Evolutionary conservation across 2,888 invertebrate genomes (phyloP), one percentile per base, ranked within the genome.

Genomic region (Hololepta plana): DNA sequence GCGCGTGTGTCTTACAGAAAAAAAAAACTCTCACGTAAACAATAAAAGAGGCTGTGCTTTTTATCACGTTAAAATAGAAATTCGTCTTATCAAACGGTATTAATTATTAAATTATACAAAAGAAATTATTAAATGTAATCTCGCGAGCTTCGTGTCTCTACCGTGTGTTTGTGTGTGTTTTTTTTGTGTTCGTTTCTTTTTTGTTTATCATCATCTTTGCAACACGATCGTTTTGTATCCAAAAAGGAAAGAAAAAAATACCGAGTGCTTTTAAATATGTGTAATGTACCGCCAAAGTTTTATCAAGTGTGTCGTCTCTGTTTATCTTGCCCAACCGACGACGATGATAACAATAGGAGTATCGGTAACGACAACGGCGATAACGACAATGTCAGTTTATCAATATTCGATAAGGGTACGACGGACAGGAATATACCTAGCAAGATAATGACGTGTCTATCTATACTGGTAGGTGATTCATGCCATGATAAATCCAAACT

Each of bases 251-350:
- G n/a, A n/a, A 17, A 26, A 36, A 33, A 33, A 35, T 35, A 24
- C 21, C 17, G 17, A 8, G n/a, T n/a, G n/a, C n/a, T n/a, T 23
- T 60, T 63, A 74, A 77, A 73, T 72, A 81, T 81, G 81, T 79
- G 75, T 73, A 48, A 46, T 50, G 75, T 82, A 72, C 81, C 81
- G 71, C 72, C 74, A 68, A 82, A 81, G 72, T 82, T 80, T 67
- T 79, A 79, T 69, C 79, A 79, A 72, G 74, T 84, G 67, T 82
- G 82, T 76, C 80, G 82, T 65, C 75, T 84, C 71, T 84, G 82
- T 72, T 75, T 84, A 72, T 79, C 80, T 62, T 44, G 42, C 51
- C 51, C 44, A 47, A 47, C 37, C 68, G 13, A 10, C 13, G n/a
- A n/a, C n/a, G n/a, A n/a, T n/a, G n/a, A n/a, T n/a, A n/a, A n/a